Base-by-base conservation (phyloP, 2,797 vertebrate genomes). In the Taenioides sp. region DNA sequence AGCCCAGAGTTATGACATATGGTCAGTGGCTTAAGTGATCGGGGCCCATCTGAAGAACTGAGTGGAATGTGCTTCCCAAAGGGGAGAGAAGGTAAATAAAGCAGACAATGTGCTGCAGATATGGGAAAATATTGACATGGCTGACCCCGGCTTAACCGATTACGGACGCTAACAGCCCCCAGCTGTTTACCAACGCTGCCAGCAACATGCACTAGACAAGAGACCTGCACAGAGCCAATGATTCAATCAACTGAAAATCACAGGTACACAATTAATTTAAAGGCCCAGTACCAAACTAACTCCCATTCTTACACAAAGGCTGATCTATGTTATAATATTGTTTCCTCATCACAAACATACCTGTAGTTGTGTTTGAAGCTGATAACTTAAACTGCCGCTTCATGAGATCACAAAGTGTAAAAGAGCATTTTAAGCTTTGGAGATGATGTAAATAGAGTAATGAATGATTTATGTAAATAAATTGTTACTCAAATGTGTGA, bases 11-110 rank as follows among this genome's bases (percentile, higher is more conserved):
- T 88, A 84, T 86, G 91, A 90, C 89, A 90, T 86, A 89, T 90
- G 91, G 89, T 83, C 86, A 60, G 84, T 67, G 79, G 87, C 85
- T 92, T 88, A 92, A 86, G 87, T 78, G 86, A 87, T 88, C 87
- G 5, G 70, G 76, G 70, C 72, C 65, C 76, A 75, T 86, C 82
- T 86, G 84, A 83, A 83, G 82, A 85, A 76, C 81, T 23, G n/a
- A 82, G 82, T 43, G 87, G 85, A 90, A 89, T 86, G 87, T 75
- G 75, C 22, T 73, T 87, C 83, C 77, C 79, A 67, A 77, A 71
- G 79, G 80, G 72, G 65, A 74, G 84, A 74, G 75, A 79, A 81
- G 83, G 87, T 85, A 85, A 92, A 89, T 84, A 88, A 84, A 82
- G 76, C 76, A 86, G 85, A 90, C 87, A 85, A 87, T 69, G 84